Evolutionary conservation across 2,888 invertebrate genomes (phyloP), one percentile per base, ranked within the genome.

Genomic region (Dynastes hyllus): DNA sequence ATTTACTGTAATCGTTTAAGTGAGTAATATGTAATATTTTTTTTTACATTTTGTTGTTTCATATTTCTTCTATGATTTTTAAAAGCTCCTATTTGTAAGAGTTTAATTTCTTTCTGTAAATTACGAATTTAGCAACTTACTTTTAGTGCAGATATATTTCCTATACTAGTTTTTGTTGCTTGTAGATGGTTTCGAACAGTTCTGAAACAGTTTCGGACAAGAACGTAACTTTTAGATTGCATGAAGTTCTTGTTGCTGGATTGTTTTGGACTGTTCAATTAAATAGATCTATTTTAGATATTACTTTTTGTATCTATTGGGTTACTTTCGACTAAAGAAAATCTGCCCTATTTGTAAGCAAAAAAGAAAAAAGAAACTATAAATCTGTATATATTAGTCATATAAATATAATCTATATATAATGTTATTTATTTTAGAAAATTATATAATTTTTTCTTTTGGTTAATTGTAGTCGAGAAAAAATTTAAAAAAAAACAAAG

Each of bases 351-450:
- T 40, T 58, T 69, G 77, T 69, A 67, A 76, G 40, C n/a, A 53
- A 32, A 22, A 22, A 32, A 29, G 27, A 55, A 76, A 65, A 65
- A 76, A 51, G 50, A 50, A 65, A 71, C n/a, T 16, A 69, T 77
- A 58, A 67, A 22, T 69, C 27, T 67, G 67, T 67, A 77, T 77
- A 77, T 67, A 67, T 58, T 58, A 61, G 29, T 61, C 27, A 55
- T 67, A 67, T 65, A 16, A 32, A 58, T 77, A 75, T 73, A 73
- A 32, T 16, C 16, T 55, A 55, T 4, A 55, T 22, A 22, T 55
- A 55, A 55, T 75, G 58, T 75, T 75, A 75, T 75, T 75, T 75
- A 75, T 75, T 75, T 75, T 75, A 75, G 61, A 75, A 50, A 61
- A 75, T 61, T 51, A 51, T 63, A 63, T 27, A 13, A 32, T 32